Percentiles rank a stretch among this genome's conserved stretches.
These are phyloP conservation scores for Gadopsis marmoratus DNA, from an alignment of 2,797 vertebrate species.

Conservation along the genomic window DNA sequence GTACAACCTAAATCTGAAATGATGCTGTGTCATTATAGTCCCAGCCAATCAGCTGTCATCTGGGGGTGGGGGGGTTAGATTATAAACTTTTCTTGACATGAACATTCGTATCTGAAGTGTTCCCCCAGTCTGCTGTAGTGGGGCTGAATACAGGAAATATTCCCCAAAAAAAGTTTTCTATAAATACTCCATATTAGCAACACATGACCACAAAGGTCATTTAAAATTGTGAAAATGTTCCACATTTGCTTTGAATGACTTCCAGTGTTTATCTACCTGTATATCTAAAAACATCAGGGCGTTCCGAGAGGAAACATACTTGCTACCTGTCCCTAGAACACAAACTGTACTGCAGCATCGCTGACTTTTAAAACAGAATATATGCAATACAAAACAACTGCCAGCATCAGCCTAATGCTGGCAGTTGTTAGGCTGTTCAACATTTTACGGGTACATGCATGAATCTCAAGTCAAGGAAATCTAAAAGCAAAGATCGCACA, in stretches of 20 bases:
- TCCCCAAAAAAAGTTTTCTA: slow-evolving; percentile 42
- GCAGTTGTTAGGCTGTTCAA: slow-evolving; percentile 42
- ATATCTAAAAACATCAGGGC: slow-evolving; percentile 46
- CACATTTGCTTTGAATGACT: slow-evolving; percentile 35
- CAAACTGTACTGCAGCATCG: slow-evolving; percentile 58
- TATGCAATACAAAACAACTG: slow-evolving; percentile 63
- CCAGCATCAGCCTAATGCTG: slow-evolving; percentile 50
- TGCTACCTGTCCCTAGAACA: slow-evolving; percentile 38
- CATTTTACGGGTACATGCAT: slow-evolving; percentile 73
- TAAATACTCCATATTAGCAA: slow-evolving; percentile 69
- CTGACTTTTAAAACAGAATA: slow-evolving; percentile 54
- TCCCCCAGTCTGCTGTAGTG: slow-evolving; percentile 8
- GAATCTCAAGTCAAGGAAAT: slow-evolving; percentile 68
- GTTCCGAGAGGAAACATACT: slow-evolving; percentile 33
- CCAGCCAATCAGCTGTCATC: slow-evolving; percentile 22
- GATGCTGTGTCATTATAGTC: slow-evolving; percentile 2
- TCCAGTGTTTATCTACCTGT: slow-evolving; percentile 59
- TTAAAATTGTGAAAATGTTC: slow-evolving; percentile 32
- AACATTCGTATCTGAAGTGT: neutral
- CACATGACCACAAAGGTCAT: slow-evolving; percentile 20
- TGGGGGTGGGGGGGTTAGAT: neutral
- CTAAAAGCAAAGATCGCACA: slow-evolving; percentile 64
- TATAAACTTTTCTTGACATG: slow-evolving; percentile 28
- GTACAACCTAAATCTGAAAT: neutral
- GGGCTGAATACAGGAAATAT: slow-evolving; percentile 17